Evolutionary conservation across 2,113 vertebrate species (phyloP).

Genomic region (Aegypius monachus): DNA sequence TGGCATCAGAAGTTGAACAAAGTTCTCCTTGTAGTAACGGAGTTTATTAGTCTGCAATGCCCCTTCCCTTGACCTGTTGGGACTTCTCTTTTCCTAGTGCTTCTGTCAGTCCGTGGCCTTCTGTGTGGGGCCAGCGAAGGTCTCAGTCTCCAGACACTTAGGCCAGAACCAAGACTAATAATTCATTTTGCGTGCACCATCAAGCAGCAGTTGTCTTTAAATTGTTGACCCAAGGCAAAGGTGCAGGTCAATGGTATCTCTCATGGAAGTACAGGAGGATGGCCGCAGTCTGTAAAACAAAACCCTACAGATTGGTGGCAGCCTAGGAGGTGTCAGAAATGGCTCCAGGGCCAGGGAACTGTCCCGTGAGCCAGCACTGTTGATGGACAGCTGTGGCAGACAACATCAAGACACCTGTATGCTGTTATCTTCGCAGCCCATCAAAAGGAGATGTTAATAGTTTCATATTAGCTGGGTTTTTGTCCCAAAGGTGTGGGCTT

Average conservation of each 20-base stretch:
- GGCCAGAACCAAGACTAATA: neutral
- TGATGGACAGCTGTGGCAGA: neutral
- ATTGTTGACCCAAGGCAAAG: neutral
- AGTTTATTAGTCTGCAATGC: constrained; percentile 1
- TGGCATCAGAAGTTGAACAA: constrained; percentile 1
- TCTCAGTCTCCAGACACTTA: neutral
- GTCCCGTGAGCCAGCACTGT: neutral
- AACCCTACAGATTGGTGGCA: neutral
- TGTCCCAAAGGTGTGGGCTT: neutral
- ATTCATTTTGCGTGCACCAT: neutral
- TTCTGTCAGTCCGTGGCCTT: neutral
- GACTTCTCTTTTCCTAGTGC: neutral
- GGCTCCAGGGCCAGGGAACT: neutral
- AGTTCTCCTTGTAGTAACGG: neutral
- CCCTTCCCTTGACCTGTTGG: constrained; percentile 4
- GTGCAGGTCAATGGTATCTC: neutral
- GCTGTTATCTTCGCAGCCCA: neutral
- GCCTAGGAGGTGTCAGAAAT: neutral
- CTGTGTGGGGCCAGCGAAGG: neutral
- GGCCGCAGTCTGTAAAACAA: neutral
- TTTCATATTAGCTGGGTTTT: neutral
- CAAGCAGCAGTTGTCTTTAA: neutral
- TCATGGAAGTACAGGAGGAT: neutral
- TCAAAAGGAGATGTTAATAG: neutral
- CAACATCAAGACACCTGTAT: neutral